Percentiles rank a stretch among this genome's conserved stretches.
Conservation (phyloP, 2,888 invertebrate genomes). For the Dermolepida albohirtum region DNA sequence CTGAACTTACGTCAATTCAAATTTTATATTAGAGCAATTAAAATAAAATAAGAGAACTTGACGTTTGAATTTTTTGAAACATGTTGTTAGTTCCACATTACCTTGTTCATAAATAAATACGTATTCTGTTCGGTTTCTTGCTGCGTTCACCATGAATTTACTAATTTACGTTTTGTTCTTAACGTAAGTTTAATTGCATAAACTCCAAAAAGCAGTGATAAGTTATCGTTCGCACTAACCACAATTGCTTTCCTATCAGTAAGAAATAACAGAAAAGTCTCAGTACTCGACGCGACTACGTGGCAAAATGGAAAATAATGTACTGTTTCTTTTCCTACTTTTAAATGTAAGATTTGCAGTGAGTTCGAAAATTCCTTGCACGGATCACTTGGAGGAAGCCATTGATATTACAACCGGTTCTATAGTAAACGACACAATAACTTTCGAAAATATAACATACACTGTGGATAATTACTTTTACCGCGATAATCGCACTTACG, state of each 20-base stretch:
- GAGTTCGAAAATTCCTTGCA: slow-evolving; percentile 3
- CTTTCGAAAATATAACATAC: slow-evolving; percentile 41
- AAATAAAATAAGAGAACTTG: too few species aligned
- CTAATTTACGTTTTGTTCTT: too few species aligned
- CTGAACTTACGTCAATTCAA: too few species aligned
- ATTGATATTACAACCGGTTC: slow-evolving; percentile 10
- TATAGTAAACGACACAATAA: neutral
- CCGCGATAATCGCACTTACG: slow-evolving; percentile 38
- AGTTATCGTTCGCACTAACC: neutral
- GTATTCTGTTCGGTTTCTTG: too few species aligned
- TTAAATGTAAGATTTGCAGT: neutral
- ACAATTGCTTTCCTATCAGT: neutral
- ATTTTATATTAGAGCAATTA: too few species aligned
- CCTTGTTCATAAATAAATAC: too few species aligned
- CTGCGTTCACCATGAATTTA: too few species aligned
- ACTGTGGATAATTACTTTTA: slow-evolving; percentile 42
- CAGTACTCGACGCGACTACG: neutral
- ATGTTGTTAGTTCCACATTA: too few species aligned
- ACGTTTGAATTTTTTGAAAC: too few species aligned
- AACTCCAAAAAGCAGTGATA: neutral
- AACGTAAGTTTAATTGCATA: too few species aligned
- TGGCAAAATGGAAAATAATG: neutral
- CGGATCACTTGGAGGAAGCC: slow-evolving; percentile 7
- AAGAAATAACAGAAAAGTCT: neutral
- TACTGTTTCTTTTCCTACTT: neutral